Evolutionary conservation across 2,888 invertebrate species (phyloP), one percentile per base, ranked within the genome.

Genomic region (Ophraella communa): DNA sequence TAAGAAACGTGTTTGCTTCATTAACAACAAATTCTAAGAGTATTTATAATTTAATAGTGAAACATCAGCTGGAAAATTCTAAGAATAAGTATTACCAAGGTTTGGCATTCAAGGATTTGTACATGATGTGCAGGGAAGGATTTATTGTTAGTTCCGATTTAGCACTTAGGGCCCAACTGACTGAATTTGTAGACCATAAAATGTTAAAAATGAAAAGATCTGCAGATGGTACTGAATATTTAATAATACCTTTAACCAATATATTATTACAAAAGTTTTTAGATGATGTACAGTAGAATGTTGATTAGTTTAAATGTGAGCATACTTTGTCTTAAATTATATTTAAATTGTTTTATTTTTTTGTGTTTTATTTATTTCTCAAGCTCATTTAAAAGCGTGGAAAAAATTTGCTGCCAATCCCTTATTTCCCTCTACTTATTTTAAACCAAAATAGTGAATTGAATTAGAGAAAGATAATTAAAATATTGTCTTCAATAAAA

Each of bases 161-260:
- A 59, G 95, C 95, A 0, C 82, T 98, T 64, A 87, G 96, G 71
- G 92, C 96, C 4, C 96, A 97, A 77, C 85, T 98, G 2, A 96
- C 94, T 0, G 98, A 98, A 83, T 98, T 98, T 82, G 84, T 94
- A 53, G 98, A 98, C 83, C 98, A 98, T 81, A 94, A 96, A 80
- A 85, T 98, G 73, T 89, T 97, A 3, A 92, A 90, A 80, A 88
- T 88, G 61, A 92, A 91, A 77, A 87, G 95, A 75, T 91, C 89
- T 14, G 83, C 85, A 24, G 95, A 95, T 80, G 95, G 95, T 30
- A 87, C 89, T 55, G 96, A 96, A 79, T 89, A 91, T 77, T 84
- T 96, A 30, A 78, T 87, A 20, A 93, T 96, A 79, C 94, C 95
- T 0, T 87, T 95, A 21, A 90, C 91, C 71, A 87, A 86, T 69